These are phyloP conservation scores for Drosophila asahinai DNA, from an alignment of 1,140 invertebrate species.

Conservation along the genomic window DNA sequence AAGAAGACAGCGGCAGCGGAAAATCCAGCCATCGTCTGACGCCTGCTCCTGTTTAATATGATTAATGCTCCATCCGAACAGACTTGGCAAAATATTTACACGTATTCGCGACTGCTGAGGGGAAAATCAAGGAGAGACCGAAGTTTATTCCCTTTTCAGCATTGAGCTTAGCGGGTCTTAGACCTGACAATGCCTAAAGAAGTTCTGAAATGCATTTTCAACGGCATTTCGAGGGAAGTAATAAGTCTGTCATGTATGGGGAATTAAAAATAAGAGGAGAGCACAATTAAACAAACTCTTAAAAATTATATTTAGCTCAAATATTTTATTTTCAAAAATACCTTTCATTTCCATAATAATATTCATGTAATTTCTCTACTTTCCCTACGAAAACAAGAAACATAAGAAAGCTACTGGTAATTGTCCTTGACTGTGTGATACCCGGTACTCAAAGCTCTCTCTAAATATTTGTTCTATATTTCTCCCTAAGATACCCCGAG, in stretches of 20 bases:
- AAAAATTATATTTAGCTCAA: no score
- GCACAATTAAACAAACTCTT: no score
- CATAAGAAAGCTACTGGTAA: no score
- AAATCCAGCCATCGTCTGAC: slow-evolving; percentile 44
- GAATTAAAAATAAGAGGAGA: not conserved
- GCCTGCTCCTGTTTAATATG: slow-evolving; percentile 70
- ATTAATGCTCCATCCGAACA: slow-evolving; percentile 63
- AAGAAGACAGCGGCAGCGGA: slow-evolving; percentile 9
- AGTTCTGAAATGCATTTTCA: slow-evolving; percentile 37
- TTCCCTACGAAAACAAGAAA: no score
- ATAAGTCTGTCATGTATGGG: no score
- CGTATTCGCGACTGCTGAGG: slow-evolving; percentile 40
- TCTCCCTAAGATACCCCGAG: not conserved
- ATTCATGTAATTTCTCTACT: no score
- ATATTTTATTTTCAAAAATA: no score
- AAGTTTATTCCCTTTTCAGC: slow-evolving; percentile 27
- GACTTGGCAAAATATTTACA: slow-evolving; percentile 77
- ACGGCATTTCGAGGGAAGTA: not conserved
- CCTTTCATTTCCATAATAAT: no score
- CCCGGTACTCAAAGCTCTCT: no score
- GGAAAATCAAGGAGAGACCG: no score
- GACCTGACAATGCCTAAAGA: slow-evolving; percentile 33
- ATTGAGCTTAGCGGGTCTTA: slow-evolving; percentile 39
- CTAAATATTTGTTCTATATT: no score
- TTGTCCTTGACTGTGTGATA: no score